A percentile compares a stretch with the other conserved stretches of the same genome.
Evolutionary conservation across 2,797 vertebrate species (phyloP).

Genomic region (Leuciscus waleckii): DNA sequence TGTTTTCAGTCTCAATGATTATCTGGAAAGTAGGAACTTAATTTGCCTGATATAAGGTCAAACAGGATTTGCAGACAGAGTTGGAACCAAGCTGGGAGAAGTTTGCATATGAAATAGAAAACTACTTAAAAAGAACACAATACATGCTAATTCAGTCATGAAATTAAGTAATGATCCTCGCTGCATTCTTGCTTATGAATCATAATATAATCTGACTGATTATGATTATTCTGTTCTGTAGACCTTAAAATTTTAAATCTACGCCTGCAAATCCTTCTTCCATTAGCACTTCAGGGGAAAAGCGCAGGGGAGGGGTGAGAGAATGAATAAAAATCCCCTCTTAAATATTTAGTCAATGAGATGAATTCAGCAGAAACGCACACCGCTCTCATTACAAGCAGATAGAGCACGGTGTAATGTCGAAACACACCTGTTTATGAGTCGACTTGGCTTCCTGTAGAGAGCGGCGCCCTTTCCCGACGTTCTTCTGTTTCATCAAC

Average conservation of each 20-base stretch:
- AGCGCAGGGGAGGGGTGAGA: slow-evolving; percentile 16
- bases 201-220: slow-evolving; percentile 82
- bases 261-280: slow-evolving; percentile 75
- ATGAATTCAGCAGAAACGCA: slow-evolving; percentile 60
- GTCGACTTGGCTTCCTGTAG: slow-evolving; percentile 76
- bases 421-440: slow-evolving; percentile 80
- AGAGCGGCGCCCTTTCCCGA: slow-evolving; percentile 79
- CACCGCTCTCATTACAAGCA: slow-evolving; percentile 67
- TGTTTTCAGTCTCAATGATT: slow-evolving; percentile 55
- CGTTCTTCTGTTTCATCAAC: slow-evolving; percentile 79
- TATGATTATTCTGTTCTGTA: slow-evolving; percentile 83
- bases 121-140: slow-evolving; percentile 73
- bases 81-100: slow-evolving; percentile 45
- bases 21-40: slow-evolving; percentile 51
- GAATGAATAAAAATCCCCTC: slow-evolving; percentile 59
- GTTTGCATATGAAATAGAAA: slow-evolving; percentile 66
- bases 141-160: slow-evolving; percentile 79
- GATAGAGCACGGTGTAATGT: slow-evolving; percentile 60
- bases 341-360: slow-evolving; percentile 67
- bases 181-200: slow-evolving; percentile 76
- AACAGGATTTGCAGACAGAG: slow-evolving; percentile 53
- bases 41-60: slow-evolving; percentile 59
- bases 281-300: slow-evolving; percentile 73
- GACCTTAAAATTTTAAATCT: slow-evolving; percentile 79
- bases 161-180: slow-evolving; percentile 77